Evolutionary conservation across 2,888 invertebrate species (phyloP).

Genomic region (Agonopterix subpropinquella): DNA sequence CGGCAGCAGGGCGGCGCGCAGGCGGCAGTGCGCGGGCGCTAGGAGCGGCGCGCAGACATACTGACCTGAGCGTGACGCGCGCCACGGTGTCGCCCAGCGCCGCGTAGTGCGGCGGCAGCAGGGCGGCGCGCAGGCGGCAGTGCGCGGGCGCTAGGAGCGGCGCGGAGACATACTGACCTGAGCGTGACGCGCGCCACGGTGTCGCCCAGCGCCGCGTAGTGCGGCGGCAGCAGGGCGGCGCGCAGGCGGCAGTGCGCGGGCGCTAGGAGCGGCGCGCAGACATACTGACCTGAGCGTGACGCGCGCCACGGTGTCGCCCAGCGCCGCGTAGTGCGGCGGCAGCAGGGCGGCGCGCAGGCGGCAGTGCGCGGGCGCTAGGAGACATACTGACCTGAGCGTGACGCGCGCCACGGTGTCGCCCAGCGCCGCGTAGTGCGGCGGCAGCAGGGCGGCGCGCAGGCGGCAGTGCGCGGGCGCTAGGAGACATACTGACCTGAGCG

Average conservation of each 20-base stretch:
- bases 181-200: slow-evolving; percentile 84
- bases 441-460: slow-evolving; percentile 68
- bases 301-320: slow-evolving; percentile 80
- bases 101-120: slow-evolving; percentile 42
- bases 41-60: slow-evolving; percentile 85
- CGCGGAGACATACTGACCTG: slow-evolving; percentile 88
- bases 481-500: slow-evolving; percentile 82
- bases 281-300: slow-evolving; percentile 86
- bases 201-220: slow-evolving; percentile 63
- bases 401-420: slow-evolving; percentile 80
- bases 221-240: slow-evolving; percentile 46
- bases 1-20: slow-evolving; percentile 67
- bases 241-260: slow-evolving; percentile 78
- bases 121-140: slow-evolving; percentile 69
- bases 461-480: slow-evolving; percentile 77
- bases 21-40: slow-evolving; percentile 74
- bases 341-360: slow-evolving; percentile 69
- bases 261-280: slow-evolving; percentile 82
- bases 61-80: slow-evolving; percentile 83
- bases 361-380: slow-evolving; percentile 76
- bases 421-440: slow-evolving; percentile 46
- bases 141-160: slow-evolving; percentile 78
- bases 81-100: slow-evolving; percentile 78
- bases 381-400: slow-evolving; percentile 84
- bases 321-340: slow-evolving; percentile 38